Percentiles rank a stretch among this genome's conserved stretches.
phyloP scores from a whole-genome alignment of 2,113 vertebrate genomes.

The Probosciger aterrimus region DNA sequence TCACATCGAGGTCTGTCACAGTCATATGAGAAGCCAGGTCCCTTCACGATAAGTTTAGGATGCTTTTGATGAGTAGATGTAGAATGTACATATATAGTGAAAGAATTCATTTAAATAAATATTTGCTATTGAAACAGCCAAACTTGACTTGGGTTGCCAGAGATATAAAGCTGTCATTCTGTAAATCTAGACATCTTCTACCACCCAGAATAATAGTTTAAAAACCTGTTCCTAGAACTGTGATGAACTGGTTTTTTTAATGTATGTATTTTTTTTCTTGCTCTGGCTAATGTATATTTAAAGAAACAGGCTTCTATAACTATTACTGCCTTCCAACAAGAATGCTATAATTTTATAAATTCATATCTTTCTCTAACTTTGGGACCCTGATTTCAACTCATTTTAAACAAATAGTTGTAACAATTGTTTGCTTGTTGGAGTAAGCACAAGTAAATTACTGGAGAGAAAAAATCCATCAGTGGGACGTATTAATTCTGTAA shows the following conservation, averaged over 20 bases:
- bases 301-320: conserved; percentile 4
- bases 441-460: background rate
- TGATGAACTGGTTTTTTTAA: conserved; percentile 13
- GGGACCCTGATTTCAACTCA: background rate
- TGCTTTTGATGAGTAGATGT: conserved; percentile 67
- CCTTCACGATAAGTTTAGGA: conserved; percentile 71
- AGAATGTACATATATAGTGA: conserved; percentile 70
- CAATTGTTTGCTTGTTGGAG: background rate
- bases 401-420: background rate
- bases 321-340: background rate
- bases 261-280: background rate
- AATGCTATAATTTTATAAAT: background rate
- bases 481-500: background rate
- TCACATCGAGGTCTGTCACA: conserved; percentile 71
- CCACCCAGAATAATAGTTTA: conserved; percentile 68
- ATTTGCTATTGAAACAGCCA: conserved; percentile 78
- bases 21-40: conserved; percentile 70
- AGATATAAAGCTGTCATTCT: conserved; percentile 73
- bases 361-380: background rate
- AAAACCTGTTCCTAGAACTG: conserved; percentile 40
- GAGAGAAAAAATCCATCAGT: background rate
- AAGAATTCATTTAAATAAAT: conserved; percentile 82
- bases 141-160: conserved; percentile 75
- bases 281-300: conserved; percentile 27
- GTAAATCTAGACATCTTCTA: conserved; percentile 73